phyloP scores from a whole-genome alignment of 2,888 invertebrate genomes.

The Cheilosia impressa region DNA sequence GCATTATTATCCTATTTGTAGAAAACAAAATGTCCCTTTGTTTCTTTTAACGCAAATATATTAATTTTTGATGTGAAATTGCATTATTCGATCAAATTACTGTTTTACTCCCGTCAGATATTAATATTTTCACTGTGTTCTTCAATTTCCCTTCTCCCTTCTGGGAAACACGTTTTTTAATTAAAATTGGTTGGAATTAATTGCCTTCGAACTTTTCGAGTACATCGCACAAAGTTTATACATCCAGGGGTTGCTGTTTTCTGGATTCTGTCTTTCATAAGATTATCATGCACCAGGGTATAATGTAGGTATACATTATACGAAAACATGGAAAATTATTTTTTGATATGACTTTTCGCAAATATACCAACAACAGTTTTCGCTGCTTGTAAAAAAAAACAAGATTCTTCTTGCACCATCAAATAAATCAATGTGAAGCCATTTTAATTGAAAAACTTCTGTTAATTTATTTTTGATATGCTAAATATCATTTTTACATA shows the following conservation, averaged over 20 bases:
- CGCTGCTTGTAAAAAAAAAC: background rate
- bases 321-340: constrained; percentile 39
- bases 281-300: constrained; percentile 11
- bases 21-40: background rate
- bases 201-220: constrained; percentile 43
- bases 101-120: constrained; percentile 1
- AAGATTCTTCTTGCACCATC: background rate
- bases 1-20: background rate
- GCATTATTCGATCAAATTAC: constrained; percentile 49
- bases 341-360: constrained; percentile 9
- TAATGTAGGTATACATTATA: background rate
- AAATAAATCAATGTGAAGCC: constrained; percentile 10
- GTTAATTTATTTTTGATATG: background rate
- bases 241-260: constrained; percentile 18
- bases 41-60: constrained; percentile 10
- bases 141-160: constrained; percentile 14
- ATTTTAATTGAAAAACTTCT: constrained; percentile 24
- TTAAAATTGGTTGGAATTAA: constrained; percentile 67
- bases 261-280: constrained; percentile 1
- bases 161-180: constrained; percentile 48
- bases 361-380: background rate
- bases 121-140: constrained; percentile 11
- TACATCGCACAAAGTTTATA: constrained; percentile 29
- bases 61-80: constrained; percentile 41
- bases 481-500: background rate